Evolutionary conservation across 2,888 invertebrate species (phyloP), one percentile per base, ranked within the genome.

Genomic region (Meliscaeva auricollis): DNA sequence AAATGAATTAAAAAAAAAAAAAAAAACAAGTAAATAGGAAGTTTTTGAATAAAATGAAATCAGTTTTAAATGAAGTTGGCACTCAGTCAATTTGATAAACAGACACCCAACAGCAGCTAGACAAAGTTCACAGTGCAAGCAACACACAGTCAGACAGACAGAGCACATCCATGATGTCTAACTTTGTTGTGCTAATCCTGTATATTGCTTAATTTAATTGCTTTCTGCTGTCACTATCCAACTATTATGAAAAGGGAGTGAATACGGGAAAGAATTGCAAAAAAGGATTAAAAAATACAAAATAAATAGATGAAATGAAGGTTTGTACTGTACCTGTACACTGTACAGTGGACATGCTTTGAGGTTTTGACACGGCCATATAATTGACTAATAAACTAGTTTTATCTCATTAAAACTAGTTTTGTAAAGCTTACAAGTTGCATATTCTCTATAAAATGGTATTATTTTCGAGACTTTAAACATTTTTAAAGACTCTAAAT

Each of bases 21-120:
- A 46, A 58, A 30, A 17, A 17, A 38, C 3, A 35, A 20, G 3
- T 17, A 48, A 48, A 64, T 22, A 66, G 20, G 3, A 15, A 26
- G 15, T 35, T 48, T 58, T 35, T 72, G 64, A 76, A 81, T 72
- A 38, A 77, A 82, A 82, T 72, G 15, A 77, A 82, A 82, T 82
- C 82, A 60, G 68, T 54, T 77, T 73, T 41, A 11, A 68, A 73
- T 68, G 62, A 62, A 77, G 62, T 70, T 76, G 77, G 64, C 68
- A 66, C 44, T 77, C 72, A 72, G 44, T 76, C 81, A 76, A 66
- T 72, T 72, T 70, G 70, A 66, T 48, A 64, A 64, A 62, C 52
- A 78, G 56, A 9, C 38, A 11, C 38, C 38, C 13, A 9, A 11
- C n/a, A 38, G 11, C 64, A 41, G 17, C 62, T 26, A 46, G 62